Conservation (phyloP, 37 sponge, comb jelly and placozoan genomes). For the Amphimedon queenslandica region DNA sequence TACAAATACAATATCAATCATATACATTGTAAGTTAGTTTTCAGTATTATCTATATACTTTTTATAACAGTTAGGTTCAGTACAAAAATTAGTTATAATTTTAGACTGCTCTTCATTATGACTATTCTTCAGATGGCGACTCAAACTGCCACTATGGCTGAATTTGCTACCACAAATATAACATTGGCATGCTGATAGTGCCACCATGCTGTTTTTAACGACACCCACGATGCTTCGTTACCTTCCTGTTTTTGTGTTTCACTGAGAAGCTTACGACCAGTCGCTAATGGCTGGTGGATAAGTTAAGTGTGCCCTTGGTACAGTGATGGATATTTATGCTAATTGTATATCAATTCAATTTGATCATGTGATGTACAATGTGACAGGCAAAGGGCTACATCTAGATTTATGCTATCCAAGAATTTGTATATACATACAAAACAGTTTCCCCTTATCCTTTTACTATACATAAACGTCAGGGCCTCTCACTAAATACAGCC, state of each 20-base stretch:
- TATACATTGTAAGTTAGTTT: not conserved
- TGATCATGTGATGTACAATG: too few relatives aligned
- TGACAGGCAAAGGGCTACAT: too few relatives aligned
- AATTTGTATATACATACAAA: too few relatives aligned
- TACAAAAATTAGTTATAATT: not conserved
- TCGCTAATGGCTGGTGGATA: slow-evolving; percentile 1
- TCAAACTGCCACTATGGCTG: slow-evolving; percentile 1
- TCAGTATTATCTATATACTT: not conserved
- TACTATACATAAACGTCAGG: too few relatives aligned
- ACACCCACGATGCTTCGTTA: not conserved
- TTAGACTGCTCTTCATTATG: not conserved
- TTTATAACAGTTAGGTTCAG: not conserved
- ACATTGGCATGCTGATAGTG: not conserved
- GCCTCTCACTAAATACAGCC: too few relatives aligned
- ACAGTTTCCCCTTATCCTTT: too few relatives aligned
- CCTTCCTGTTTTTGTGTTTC: not conserved
- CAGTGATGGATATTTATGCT: too few relatives aligned
- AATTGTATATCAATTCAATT: too few relatives aligned
- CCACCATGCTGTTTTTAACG: not conserved
- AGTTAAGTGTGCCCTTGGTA: too few relatives aligned
- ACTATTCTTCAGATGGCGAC: not conserved
- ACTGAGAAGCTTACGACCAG: not conserved
- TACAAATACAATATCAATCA: not conserved
- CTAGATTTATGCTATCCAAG: too few relatives aligned
- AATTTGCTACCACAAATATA: not conserved